Percentiles rank a stretch among this genome's conserved stretches.
These are phyloP conservation scores for Myripristis jacobus DNA, from an alignment of 2,797 vertebrate genomes.

Conservation along the genomic window DNA sequence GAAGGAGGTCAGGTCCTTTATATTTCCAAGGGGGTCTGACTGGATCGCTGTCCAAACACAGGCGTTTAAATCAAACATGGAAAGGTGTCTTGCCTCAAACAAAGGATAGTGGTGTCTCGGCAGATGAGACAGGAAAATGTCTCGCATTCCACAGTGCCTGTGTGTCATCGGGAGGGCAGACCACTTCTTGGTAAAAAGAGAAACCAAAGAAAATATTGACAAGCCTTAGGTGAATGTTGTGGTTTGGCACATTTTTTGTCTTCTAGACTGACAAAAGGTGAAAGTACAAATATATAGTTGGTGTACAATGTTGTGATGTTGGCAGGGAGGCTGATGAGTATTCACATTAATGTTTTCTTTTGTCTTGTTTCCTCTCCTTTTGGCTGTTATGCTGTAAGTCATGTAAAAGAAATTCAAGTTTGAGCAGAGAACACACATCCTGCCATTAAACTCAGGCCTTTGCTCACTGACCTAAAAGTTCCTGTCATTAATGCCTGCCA, in stretches of 20 bases:
- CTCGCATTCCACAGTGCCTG: constrained; percentile 40
- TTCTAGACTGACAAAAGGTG: constrained; percentile 29
- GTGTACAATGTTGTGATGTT: constrained; percentile 15
- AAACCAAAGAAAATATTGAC: constrained; percentile 49
- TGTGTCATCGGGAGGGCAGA: constrained; percentile 5
- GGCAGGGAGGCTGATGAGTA: constrained; percentile 40
- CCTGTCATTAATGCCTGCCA: constrained; percentile 9
- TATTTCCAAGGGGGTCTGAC: constrained; percentile 78
- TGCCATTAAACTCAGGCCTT: constrained; percentile 9
- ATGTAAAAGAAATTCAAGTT: constrained; percentile 22
- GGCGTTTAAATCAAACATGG: constrained; percentile 65
- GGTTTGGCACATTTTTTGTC: constrained; percentile 29
- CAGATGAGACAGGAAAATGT: constrained; percentile 55
- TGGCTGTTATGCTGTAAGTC: constrained; percentile 26
- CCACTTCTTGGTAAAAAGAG: constrained; percentile 38
- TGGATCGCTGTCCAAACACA: constrained; percentile 76
- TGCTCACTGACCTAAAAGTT: constrained; percentile 33
- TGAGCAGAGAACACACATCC: constrained; percentile 13
- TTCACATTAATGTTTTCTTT: constrained; percentile 44
- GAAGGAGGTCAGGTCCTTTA: constrained; percentile 78
- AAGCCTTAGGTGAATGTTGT: constrained; percentile 40
- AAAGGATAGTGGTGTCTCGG: constrained; percentile 41
- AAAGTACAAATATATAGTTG: constrained; percentile 28
- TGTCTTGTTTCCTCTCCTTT: constrained; percentile 46
- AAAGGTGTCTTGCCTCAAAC: constrained; percentile 75